A percentile compares a stretch with the other conserved stretches of the same genome.
phyloP scores from a whole-genome alignment of 2,113 vertebrate species.

The Piprites chloris region DNA sequence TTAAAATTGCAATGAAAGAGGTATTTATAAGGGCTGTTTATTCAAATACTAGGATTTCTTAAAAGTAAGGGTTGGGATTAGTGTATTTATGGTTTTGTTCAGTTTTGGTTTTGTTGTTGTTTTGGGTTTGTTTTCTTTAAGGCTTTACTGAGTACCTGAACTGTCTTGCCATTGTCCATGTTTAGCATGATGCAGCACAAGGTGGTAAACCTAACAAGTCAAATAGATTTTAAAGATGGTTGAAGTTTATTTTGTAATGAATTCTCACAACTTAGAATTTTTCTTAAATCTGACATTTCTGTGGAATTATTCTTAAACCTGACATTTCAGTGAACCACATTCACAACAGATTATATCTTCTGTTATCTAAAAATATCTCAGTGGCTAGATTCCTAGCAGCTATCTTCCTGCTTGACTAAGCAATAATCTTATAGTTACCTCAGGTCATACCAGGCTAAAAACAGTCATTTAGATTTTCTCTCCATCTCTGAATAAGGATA shows the following conservation, averaged over 20 bases:
- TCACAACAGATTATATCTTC: conserved; percentile 13
- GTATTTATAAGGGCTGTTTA: not conserved
- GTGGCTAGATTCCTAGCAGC: not conserved
- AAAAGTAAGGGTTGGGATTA: not conserved
- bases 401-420: conserved; percentile 15
- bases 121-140: not conserved
- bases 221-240: not conserved
- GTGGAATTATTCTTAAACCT: conserved; percentile 33
- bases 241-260: not conserved
- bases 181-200: not conserved
- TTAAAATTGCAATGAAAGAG: not conserved
- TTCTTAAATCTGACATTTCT: conserved; percentile 1
- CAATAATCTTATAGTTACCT: conserved; percentile 4
- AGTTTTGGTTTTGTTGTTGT: not conserved
- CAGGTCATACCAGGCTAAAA: not conserved
- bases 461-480: not conserved
- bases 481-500: not conserved
- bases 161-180: not conserved
- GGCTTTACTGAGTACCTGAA: not conserved
- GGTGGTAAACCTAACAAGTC: not conserved
- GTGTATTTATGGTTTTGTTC: not conserved
- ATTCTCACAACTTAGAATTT: not conserved
- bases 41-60: not conserved
- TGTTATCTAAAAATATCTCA: not conserved
- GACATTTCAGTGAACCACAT: conserved; percentile 9